These are phyloP conservation scores for Lepidothrix coronata DNA, from an alignment of 2,113 vertebrate genomes.

Conservation along the genomic window DNA sequence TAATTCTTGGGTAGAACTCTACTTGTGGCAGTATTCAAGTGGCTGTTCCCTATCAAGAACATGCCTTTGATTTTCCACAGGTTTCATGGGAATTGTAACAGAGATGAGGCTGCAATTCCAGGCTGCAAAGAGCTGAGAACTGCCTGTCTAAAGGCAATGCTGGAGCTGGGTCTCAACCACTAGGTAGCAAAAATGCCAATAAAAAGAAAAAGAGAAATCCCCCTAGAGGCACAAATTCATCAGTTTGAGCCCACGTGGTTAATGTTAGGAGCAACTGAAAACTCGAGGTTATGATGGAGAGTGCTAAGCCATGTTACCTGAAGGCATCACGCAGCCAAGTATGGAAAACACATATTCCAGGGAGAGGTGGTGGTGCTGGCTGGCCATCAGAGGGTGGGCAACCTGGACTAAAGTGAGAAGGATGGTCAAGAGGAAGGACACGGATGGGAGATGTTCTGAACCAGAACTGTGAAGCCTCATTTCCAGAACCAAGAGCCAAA, in stretches of 20 bases:
- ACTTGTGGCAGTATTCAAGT: background rate
- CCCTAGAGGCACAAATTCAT: background rate
- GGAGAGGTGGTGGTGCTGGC: background rate
- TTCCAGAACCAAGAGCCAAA: background rate
- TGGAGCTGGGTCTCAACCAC: background rate
- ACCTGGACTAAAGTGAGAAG: background rate
- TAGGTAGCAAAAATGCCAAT: background rate
- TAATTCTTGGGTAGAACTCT: background rate
- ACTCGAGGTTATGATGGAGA: background rate
- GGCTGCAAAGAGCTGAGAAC: background rate
- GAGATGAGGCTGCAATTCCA: background rate
- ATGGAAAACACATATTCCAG: background rate
- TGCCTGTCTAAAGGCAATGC: background rate
- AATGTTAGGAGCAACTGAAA: background rate
- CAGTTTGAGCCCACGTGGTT: background rate
- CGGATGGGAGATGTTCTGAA: background rate
- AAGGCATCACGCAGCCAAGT: fast-evolving
- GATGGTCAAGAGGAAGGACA: background rate
- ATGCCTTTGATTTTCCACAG: background rate
- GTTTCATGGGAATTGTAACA: background rate
- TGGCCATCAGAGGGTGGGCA: background rate
- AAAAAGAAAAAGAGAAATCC: background rate
- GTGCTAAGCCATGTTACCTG: background rate
- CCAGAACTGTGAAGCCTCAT: background rate
- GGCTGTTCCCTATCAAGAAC: background rate